phyloP scores from a whole-genome alignment of 2,888 invertebrate genomes.

The Aphrophora alni region DNA sequence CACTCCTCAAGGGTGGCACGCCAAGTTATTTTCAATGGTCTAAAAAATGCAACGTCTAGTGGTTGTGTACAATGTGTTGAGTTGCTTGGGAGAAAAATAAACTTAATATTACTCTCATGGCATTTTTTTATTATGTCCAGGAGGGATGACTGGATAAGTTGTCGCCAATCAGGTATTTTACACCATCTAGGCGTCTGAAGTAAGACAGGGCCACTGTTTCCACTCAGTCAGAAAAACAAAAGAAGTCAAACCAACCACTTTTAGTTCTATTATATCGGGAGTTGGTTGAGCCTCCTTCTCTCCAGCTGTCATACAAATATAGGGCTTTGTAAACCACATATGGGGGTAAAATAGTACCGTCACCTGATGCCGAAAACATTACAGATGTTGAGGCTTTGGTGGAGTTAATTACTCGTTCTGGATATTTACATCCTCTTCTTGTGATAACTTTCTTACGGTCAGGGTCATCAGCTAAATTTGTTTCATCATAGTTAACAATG shows the following conservation, averaged over 20 bases:
- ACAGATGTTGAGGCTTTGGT: conserved; percentile 42
- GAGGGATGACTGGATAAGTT: conserved; percentile 47
- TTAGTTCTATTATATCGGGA: conserved; percentile 50
- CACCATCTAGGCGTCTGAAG: conserved; percentile 46
- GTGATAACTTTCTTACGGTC: conserved; percentile 42
- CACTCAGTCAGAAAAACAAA: conserved; percentile 53
- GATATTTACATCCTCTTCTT: conserved; percentile 42
- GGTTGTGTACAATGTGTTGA: conserved; percentile 45
- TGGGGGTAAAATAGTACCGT: conserved; percentile 42
- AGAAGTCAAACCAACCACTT: conserved; percentile 54
- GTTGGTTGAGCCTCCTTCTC: conserved; percentile 41
- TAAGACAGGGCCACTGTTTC: conserved; percentile 49
- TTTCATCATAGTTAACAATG: conserved; percentile 53
- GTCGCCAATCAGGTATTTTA: conserved; percentile 55
- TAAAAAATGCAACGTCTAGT: conserved; percentile 52
- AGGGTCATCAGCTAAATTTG: conserved; percentile 53
- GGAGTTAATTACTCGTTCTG: conserved; percentile 42
- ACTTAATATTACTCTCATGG: conserved; percentile 52
- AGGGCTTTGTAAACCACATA: conserved; percentile 44
- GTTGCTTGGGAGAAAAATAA: conserved; percentile 52
- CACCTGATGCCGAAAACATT: conserved; percentile 43
- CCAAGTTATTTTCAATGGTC: conserved; percentile 51
- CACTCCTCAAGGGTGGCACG: conserved; percentile 44
- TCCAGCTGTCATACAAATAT: conserved; percentile 44
- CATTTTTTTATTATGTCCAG: conserved; percentile 46